phyloP scores from a whole-genome alignment of 2,113 vertebrate genomes.

The Brachyhypopomus gauderio region DNA sequence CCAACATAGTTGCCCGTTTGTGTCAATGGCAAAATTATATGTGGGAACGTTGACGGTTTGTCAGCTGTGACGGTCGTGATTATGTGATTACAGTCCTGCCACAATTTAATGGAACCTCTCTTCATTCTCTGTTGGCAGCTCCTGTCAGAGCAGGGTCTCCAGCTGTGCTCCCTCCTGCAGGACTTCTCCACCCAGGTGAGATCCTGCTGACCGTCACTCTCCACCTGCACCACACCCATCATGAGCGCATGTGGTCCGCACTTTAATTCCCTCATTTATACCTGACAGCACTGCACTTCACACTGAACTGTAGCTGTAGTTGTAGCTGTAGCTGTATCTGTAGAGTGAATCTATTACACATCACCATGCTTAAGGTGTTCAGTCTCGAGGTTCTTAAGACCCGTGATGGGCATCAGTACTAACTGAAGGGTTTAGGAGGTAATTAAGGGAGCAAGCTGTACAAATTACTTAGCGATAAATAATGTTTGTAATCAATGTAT shows the following conservation, averaged over 20 bases:
- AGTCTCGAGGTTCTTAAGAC: neutral
- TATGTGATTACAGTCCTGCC: neutral
- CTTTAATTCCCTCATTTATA: constrained; percentile 72
- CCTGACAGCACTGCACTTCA: constrained; percentile 55
- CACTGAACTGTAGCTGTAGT: neutral
- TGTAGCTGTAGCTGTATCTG: too few species aligned
- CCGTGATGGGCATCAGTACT: neutral
- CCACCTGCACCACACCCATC: too few species aligned
- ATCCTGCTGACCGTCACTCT: constrained; percentile 12
- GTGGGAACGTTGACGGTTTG: neutral
- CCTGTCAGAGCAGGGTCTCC: constrained; percentile 89
- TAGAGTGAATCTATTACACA: neutral
- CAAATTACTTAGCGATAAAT: neutral
- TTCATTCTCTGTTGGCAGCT: constrained; percentile 71
- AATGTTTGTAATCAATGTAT: too few species aligned
- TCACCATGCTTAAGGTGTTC: neutral
- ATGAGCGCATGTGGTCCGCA: neutral
- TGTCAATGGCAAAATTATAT: neutral
- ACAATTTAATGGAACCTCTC: neutral
- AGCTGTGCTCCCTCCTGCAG: constrained; percentile 84
- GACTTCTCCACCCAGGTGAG: constrained; percentile 87
- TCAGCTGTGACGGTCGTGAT: neutral
- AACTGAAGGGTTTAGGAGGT: neutral
- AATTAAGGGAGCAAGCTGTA: neutral
- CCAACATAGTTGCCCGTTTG: neutral